A percentile compares a stretch with the other conserved stretches of the same genome.
These are phyloP conservation scores for Panorpa germanica DNA, from an alignment of 2,888 invertebrate genomes.

Conservation along the genomic window DNA sequence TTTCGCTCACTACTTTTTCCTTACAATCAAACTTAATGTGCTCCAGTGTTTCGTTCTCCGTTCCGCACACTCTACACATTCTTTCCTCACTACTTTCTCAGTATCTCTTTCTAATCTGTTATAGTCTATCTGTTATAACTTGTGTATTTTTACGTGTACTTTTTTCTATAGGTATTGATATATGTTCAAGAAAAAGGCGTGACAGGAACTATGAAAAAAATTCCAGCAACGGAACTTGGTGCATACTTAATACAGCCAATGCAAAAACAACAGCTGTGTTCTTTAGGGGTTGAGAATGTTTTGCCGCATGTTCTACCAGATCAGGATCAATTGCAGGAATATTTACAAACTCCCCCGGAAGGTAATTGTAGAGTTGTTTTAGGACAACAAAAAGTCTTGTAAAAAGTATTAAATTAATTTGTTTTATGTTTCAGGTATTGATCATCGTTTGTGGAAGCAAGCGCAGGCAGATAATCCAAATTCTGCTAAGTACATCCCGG, in stretches of 20 bases:
- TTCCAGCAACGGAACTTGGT: constrained; percentile 53
- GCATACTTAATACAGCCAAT: constrained; percentile 47
- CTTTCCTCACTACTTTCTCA: too few relatives aligned
- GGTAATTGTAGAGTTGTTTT: constrained; percentile 23
- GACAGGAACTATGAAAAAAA: constrained; percentile 39
- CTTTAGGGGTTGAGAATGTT: constrained; percentile 51
- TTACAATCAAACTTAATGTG: too few relatives aligned
- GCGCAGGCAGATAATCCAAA: constrained; percentile 93
- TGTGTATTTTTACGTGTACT: background rate
- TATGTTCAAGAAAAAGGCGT: constrained; percentile 51
- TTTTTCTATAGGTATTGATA: constrained; percentile 26
- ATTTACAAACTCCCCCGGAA: constrained; percentile 75
- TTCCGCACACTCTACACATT: too few relatives aligned
- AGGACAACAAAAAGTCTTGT: constrained; percentile 1
- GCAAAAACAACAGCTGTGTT: constrained; percentile 51
- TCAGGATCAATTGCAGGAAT: constrained; percentile 65
- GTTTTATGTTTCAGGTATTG: constrained; percentile 45
- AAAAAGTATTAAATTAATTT: too few relatives aligned
- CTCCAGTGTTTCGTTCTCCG: too few relatives aligned
- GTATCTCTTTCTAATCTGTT: too few relatives aligned
- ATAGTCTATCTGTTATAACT: too few relatives aligned
- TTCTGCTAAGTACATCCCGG: constrained; percentile 73
- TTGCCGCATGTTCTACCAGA: constrained; percentile 57
- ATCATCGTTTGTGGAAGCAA: constrained; percentile 86
- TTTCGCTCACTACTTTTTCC: too few relatives aligned